These are phyloP conservation scores for Pristionchus maxplancki DNA, from an alignment of 2,888 invertebrate species.

Conservation along the genomic window DNA sequence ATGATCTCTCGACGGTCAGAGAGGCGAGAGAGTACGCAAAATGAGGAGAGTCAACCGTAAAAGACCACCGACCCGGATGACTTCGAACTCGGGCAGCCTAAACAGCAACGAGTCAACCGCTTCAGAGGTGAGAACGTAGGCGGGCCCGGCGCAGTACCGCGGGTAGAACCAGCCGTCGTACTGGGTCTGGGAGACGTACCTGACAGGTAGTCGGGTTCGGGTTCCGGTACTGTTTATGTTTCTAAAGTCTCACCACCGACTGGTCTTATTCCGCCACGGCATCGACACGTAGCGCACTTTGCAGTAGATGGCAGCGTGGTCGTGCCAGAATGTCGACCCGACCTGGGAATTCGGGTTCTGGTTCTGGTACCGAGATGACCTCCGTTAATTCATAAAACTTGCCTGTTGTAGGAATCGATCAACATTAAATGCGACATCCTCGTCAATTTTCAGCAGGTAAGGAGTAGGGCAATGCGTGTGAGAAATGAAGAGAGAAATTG, in stretches of 20 bases:
- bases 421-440: neutral
- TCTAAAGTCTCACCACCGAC: neutral
- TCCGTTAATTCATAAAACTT: neutral
- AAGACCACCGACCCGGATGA: neutral
- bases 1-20: no score
- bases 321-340: neutral
- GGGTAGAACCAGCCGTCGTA: conserved; percentile 8
- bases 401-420: neutral
- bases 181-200: conserved; percentile 2
- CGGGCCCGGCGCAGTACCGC: conserved; percentile 17
- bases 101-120: neutral
- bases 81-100: neutral
- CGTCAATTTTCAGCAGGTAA: neutral
- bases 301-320: neutral
- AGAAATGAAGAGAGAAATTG: neutral
- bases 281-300: neutral
- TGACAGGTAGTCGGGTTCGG: neutral
- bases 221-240: neutral
- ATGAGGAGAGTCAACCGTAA: no score
- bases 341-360: neutral
- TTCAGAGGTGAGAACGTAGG: conserved; percentile 13
- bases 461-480: neutral
- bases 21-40: no score
- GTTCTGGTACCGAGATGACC: no score
- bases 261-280: neutral